These are phyloP conservation scores for Chrysogorgia sp. DNA, from an alignment of 92 coral and sea anemone species.

Conservation along the genomic window DNA sequence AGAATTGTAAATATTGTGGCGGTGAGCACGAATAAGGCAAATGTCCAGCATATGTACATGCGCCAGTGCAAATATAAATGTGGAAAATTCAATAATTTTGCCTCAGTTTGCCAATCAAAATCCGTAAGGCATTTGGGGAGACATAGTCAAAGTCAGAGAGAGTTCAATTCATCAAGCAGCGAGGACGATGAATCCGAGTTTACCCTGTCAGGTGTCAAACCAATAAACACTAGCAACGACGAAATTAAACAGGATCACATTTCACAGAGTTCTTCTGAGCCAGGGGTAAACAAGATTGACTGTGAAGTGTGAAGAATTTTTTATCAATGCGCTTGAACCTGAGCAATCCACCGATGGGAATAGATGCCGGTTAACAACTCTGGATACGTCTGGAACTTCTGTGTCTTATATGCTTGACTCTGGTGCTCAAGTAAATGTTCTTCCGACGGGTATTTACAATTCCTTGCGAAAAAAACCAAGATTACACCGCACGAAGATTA, in stretches of 20 bases:
- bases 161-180: neutral
- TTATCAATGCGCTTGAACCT: neutral
- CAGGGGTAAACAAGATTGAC: neutral
- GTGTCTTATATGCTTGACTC: neutral
- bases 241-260: neutral
- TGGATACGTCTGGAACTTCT: neutral
- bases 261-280: neutral
- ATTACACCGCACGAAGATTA: neutral
- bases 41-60: neutral
- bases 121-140: neutral
- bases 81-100: neutral
- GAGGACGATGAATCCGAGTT: neutral
- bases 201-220: neutral
- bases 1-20: no score
- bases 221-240: neutral
- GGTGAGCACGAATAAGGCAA: neutral
- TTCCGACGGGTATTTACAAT: neutral
- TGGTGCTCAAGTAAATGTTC: conserved; percentile 10
- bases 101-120: neutral
- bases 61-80: neutral
- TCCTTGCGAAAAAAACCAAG: neutral
- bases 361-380: neutral
- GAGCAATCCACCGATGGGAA: neutral
- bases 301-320: neutral
- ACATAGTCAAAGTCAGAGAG: neutral